phyloP scores from a whole-genome alignment of 2,797 vertebrate species.

The Hypotaenidia philippensis region DNA sequence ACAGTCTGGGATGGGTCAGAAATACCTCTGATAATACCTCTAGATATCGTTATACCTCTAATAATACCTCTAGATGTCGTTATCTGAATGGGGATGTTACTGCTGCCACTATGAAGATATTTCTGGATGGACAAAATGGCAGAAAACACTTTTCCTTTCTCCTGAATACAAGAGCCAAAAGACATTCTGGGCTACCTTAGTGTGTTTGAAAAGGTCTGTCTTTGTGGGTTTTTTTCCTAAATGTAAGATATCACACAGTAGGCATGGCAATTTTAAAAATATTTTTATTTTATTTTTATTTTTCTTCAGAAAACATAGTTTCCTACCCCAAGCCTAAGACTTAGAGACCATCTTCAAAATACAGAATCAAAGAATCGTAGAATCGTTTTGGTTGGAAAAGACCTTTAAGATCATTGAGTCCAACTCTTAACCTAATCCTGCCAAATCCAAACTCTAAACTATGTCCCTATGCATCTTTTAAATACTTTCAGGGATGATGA shows the following conservation, averaged over 20 bases:
- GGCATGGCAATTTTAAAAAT: fast-evolving
- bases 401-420: too few species aligned
- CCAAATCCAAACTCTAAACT: too few species aligned
- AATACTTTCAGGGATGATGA: too few species aligned
- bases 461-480: too few species aligned
- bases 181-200: not conserved
- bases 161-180: not conserved
- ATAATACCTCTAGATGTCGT: not conserved
- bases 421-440: too few species aligned
- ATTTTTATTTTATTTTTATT: not conserved
- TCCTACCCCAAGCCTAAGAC: not conserved
- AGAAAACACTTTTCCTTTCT: not conserved
- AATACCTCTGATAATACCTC: not conserved
- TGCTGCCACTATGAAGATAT: not conserved
- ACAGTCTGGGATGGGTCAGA: not conserved
- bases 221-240: not conserved
- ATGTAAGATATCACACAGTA: not conserved
- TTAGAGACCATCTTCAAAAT: not conserved
- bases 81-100: not conserved
- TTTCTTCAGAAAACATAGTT: not conserved
- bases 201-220: not conserved
- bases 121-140: not conserved
- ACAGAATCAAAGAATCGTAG: not conserved
- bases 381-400: too few species aligned
- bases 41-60: not conserved